Conservation (phyloP, 2,888 invertebrate species). For the Acrobasis repandana region DNA sequence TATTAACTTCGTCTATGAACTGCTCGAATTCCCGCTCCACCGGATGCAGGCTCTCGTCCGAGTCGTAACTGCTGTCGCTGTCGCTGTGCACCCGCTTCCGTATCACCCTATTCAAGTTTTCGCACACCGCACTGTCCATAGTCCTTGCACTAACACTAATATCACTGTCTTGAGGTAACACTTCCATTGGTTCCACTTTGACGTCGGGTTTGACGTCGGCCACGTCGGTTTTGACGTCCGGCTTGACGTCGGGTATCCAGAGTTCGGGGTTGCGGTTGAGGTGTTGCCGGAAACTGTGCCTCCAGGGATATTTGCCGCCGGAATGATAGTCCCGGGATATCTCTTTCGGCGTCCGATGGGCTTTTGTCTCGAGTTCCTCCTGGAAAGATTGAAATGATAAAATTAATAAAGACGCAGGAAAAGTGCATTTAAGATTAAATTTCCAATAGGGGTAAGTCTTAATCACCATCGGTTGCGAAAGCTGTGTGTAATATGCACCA, state of each 20-base stretch:
- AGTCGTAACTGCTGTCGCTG: constrained; percentile 67
- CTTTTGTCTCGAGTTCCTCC: constrained; percentile 68
- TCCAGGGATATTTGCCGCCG: constrained; percentile 69
- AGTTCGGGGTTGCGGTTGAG: constrained; percentile 57
- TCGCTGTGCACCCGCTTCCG: constrained; percentile 64
- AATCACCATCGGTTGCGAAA: no score
- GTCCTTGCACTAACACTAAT: constrained; percentile 62
- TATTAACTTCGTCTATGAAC: constrained; percentile 72
- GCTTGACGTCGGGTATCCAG: constrained; percentile 45
- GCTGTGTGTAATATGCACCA: no score
- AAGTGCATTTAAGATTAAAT: background rate
- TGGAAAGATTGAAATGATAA: constrained; percentile 33
- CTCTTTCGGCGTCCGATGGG: constrained; percentile 67
- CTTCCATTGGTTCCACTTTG: constrained; percentile 34
- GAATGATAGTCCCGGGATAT: constrained; percentile 69
- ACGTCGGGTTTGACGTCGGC: constrained; percentile 15
- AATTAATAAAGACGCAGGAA: background rate
- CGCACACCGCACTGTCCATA: constrained; percentile 53
- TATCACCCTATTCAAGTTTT: constrained; percentile 48
- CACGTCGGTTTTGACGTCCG: constrained; percentile 29
- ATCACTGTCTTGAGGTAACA: constrained; percentile 49
- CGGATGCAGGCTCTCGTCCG: constrained; percentile 68
- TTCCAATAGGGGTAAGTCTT: background rate
- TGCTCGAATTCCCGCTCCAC: constrained; percentile 71
- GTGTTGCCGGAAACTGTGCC: constrained; percentile 68